Base-by-base conservation (phyloP, 2,888 invertebrate species). In the Nomada fabriciana region DNA sequence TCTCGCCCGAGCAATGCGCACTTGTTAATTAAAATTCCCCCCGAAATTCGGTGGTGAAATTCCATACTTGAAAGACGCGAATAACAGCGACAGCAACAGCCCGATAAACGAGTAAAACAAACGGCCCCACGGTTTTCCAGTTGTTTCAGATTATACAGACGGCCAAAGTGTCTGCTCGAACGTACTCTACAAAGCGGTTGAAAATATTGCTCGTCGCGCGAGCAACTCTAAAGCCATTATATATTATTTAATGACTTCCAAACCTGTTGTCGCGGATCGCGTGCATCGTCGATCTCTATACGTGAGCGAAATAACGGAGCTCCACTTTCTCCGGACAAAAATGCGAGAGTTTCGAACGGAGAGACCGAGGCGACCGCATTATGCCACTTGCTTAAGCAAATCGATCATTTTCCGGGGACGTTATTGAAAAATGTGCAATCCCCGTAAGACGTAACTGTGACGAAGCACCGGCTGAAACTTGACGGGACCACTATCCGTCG, bases 391-490 rank as follows among this genome's bases (percentile, higher is more conserved):
- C 60, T 50, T 23, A 36, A 36, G 60, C 61, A 20, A 68, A 80
- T 80, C 80, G 80, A 79, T 80, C 80, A 68, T 57, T 20, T 50
- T 23, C 29, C 4, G 72, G 43, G 60, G 71, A 63, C 55, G 61
- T 63, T 63, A 78, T 79, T 68, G 80, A 80, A 79, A 72, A 63
- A 72, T 55, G 72, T 52, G 80, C 61, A 63, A 79, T 72, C 60
- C 52, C 20, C 25, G 59, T 11, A 20, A 29, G 18, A 59, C n/a
- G 36, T 68, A 71, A 71, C 61, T 63, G 79, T 72, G 80, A 79
- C 72, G 80, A 63, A 72, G 80, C 57, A 72, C 23, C 77, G 36
- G 20, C 59, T 29, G 13, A 52, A 36, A 29, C 25, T 42, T 50
- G 65, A 71, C 80, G 69, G 59, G 23, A 13, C 13, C 9, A 20